Evolutionary conservation across 2,113 vertebrate species (phyloP), one percentile per base, ranked within the genome.

Genomic region (Apus apus): DNA sequence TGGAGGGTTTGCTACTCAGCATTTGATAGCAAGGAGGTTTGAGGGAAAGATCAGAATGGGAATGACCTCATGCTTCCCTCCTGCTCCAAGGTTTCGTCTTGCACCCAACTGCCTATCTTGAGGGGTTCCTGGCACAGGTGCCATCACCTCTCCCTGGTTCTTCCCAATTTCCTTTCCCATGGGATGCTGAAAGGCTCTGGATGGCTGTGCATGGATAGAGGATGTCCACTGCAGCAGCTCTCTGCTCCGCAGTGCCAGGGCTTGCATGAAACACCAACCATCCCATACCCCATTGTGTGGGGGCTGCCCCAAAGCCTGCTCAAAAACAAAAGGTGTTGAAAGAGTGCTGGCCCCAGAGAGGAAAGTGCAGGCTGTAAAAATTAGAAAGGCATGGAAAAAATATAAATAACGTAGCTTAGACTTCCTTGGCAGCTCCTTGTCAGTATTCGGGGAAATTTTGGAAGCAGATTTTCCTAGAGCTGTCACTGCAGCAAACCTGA

Each of bases 401-500:
- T 14, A 32, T 0, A 7, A 9, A 18, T 3, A 11, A 21, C 5
- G 6, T 6, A 57, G 13, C 9, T 50, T 51, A 60, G 58, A 32
- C 34, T 83, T 95, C 29, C 40, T 68, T 6, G 1, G 64, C 36
- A 91, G 64, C 43, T 79, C 26, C 50, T 78, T 66, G 51, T 68
- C 74, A 84, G 38, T 87, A 85, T 36, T 80, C 2, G 0, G 66
- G 62, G 81, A 71, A 89, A 72, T 76, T 89, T 0, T 82, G 66
- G 87, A 79, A 94, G 46, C 27, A 73, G 91, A 89, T 89, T 91
- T 89, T 89, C 81, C 50, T 43, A 89, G 62, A 89, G 45, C 77
- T 87, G 77, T 80, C 67, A 82, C 70, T 87, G 76, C 66, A 94
- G 70, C 85, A 73, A 95, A 94, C 84, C 58, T 78, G 85, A 89